Evolutionary conservation across 2,888 invertebrate species (phyloP).

Genomic region (Tetanocera ferruginea): DNA sequence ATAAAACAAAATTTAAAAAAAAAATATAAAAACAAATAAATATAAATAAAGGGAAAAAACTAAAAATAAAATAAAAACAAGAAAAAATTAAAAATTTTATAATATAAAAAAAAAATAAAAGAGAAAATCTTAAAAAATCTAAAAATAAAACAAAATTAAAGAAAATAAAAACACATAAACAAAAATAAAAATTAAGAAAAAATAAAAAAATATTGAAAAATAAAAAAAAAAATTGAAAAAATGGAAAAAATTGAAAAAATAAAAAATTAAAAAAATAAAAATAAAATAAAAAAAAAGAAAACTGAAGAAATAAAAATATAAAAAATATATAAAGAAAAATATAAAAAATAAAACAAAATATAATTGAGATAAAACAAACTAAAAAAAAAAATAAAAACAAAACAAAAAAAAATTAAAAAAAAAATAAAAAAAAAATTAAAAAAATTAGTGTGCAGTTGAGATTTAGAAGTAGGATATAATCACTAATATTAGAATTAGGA

Average conservation of each 20-base stretch:
- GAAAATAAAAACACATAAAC: slow-evolving; percentile 20
- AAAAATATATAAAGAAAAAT: too few species aligned
- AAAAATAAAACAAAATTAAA: slow-evolving; percentile 12
- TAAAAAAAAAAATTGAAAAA: slow-evolving; percentile 34
- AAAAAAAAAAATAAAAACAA: slow-evolving; percentile 7
- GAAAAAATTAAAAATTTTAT: too few species aligned
- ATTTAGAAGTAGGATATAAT: too few species aligned
- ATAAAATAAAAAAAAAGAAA: not conserved
- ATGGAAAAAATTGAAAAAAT: slow-evolving; percentile 41
- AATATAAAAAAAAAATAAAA: not conserved
- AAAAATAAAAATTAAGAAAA: slow-evolving; percentile 15
- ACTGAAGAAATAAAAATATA: not conserved
- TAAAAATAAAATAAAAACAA: too few species aligned
- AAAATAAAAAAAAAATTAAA: not conserved
- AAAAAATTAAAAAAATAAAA: slow-evolving; percentile 13
- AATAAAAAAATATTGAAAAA: slow-evolving; percentile 20
- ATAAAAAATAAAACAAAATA: too few species aligned
- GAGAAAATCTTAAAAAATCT: not conserved
- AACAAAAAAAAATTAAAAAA: not conserved
- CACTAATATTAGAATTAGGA: too few species aligned
- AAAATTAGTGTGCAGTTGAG: too few species aligned
- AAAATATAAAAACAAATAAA: too few species aligned
- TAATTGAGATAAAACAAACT: slow-evolving; percentile 42
- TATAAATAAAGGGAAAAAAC: too few species aligned
- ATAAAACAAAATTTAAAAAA: too few species aligned